Conservation (phyloP, 2,888 invertebrate species). For the Brachyopa scutellaris region DNA sequence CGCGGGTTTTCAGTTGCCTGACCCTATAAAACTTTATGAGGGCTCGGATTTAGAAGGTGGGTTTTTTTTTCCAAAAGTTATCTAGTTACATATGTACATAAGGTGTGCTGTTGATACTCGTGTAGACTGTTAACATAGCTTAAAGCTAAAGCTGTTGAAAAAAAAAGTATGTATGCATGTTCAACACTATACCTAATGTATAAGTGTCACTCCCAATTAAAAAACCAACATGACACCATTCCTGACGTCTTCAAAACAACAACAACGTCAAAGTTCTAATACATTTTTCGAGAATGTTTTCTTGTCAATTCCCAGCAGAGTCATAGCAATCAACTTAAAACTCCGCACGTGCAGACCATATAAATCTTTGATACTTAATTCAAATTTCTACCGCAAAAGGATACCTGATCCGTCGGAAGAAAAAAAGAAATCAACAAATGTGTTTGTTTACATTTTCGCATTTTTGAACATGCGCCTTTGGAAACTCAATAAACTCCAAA, state of each 20-base stretch:
- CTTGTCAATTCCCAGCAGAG: not conserved
- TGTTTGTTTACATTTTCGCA: slow-evolving; percentile 35
- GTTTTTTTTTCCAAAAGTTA: not conserved
- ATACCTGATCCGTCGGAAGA: not conserved
- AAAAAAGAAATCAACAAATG: slow-evolving; percentile 21
- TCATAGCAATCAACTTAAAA: not conserved
- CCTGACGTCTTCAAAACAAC: not conserved
- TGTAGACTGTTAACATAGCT: too few relatives aligned
- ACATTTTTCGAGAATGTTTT: not conserved
- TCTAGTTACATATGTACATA: too few relatives aligned
- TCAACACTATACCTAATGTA: too few relatives aligned
- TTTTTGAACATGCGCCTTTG: not conserved
- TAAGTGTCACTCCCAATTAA: not conserved
- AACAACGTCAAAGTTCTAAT: slow-evolving; percentile 18
- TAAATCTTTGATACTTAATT: slow-evolving; percentile 25
- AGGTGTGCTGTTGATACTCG: too few relatives aligned
- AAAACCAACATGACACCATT: not conserved
- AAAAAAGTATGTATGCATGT: too few relatives aligned
- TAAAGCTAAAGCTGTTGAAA: too few relatives aligned
- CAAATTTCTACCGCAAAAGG: slow-evolving; percentile 8
- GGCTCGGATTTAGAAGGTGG: slow-evolving; percentile 8
- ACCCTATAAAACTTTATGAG: slow-evolving; percentile 36
- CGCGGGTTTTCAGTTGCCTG: slow-evolving; percentile 23
- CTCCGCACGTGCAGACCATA: slow-evolving; percentile 46
- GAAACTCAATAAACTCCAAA: slow-evolving; percentile 12